Evolutionary conservation across 2,888 invertebrate genomes (phyloP), one percentile per base, ranked within the genome.

Genomic region (Ophion ellenae): DNA sequence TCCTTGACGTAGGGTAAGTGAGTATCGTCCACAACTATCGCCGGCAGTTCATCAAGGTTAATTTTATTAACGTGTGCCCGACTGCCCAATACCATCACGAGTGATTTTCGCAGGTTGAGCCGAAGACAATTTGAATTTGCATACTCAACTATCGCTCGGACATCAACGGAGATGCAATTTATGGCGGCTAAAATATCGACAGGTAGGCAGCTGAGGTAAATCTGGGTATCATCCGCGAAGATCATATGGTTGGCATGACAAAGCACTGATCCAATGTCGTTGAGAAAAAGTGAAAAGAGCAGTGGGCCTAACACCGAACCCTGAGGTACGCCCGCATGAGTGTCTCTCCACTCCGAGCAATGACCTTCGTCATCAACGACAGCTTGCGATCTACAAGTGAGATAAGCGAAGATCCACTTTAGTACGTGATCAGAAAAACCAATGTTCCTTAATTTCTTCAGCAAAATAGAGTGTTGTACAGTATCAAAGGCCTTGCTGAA

Each of bases 231-330:
- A 32, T 82, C 82, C 0, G 71, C 77, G 17, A 59, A 82, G 1
- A 47, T 28, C 10, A 57, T 40, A 14, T 69, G n/a, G 0, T 17
- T 9, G 1, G 47, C 57, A 14, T 53, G 11, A 0, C 11, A 17
- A 7, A 76, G 28, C 1, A 7, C 4, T 0, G 53, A 24, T 0
- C 45, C 57, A 5, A 82, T 57, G 3, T 64, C 76, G 2, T 70
- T 63, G 0, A 77, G 63, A 14, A 45, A 66, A 1, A 82, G 57
- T 0, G 76, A 77, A 10, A 82, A 82, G 0, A 77, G n/a, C 0
- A 69, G 53, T 0, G 45, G 86, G 0, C 81, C 78, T 0, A 81
- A 77, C 0, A 86, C 81, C 0, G 74, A 83, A 0, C 74, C 79
- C 9, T 79, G 75, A 1, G 74, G 74, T 0, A 83, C 67, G 1